Conservation (phyloP, 2,113 vertebrate species). For the Coptodon bakossiorum region DNA sequence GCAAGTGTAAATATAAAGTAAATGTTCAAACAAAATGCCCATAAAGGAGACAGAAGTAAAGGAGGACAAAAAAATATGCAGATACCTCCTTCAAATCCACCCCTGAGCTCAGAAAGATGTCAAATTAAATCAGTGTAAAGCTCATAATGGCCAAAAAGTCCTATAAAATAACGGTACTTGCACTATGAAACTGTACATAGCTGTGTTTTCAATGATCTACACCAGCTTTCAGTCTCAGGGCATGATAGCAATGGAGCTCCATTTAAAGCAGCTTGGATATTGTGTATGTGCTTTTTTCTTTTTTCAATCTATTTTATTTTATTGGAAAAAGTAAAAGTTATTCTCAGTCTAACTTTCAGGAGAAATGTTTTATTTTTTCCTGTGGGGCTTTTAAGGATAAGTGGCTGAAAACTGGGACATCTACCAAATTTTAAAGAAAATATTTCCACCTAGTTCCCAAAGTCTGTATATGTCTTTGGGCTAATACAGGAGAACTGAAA, state of each 20-base stretch:
- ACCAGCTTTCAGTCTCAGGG: background rate
- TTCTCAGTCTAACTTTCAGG: background rate
- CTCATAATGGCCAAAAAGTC: accelerated
- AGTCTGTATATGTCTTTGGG: background rate
- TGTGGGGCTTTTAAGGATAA: background rate
- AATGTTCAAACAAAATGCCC: background rate
- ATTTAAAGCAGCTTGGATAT: background rate
- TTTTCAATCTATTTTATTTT: background rate
- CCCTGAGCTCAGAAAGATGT: background rate
- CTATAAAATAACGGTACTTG: background rate
- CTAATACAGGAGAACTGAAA: background rate
- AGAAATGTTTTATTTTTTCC: background rate
- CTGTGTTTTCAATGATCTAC: background rate
- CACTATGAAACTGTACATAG: background rate
- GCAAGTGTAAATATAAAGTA: background rate
- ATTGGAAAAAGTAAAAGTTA: background rate
- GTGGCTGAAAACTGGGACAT: background rate
- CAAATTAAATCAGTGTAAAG: background rate
- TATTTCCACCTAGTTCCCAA: background rate
- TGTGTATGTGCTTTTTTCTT: background rate
- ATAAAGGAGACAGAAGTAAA: background rate
- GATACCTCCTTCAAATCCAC: background rate
- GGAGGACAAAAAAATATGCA: background rate
- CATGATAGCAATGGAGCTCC: background rate
- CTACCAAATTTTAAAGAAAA: background rate